Percentiles rank a stretch among this genome's conserved stretches.
These are phyloP conservation scores for Ochropacha duplaris DNA, from an alignment of 2,888 invertebrate genomes.

Conservation along the genomic window DNA sequence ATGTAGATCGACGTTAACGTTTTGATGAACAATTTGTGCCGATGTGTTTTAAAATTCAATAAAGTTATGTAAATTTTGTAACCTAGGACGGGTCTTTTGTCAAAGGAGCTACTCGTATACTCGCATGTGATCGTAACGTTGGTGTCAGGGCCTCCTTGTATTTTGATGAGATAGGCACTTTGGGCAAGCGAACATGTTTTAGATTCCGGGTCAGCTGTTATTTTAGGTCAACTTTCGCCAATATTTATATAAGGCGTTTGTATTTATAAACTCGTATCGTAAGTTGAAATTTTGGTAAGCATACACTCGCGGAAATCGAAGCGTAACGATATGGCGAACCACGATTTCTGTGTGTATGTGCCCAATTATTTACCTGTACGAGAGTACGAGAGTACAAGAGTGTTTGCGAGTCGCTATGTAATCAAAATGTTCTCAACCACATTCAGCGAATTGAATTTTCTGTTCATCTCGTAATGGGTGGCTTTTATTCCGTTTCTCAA, in stretches of 20 bases:
- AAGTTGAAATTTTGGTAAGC: constrained; percentile 5
- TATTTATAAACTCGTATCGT: constrained; percentile 10
- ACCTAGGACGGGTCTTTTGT: constrained; percentile 4
- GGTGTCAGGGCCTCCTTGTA: constrained; percentile 5
- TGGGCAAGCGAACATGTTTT: constrained; percentile 1
- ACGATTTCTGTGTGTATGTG: constrained; percentile 37
- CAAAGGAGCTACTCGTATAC: constrained; percentile 2
- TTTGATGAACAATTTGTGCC: neutral
- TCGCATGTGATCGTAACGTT: constrained; percentile 1
- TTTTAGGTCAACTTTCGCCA: constrained; percentile 14
- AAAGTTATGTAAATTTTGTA: constrained; percentile 3
- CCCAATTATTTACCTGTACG: constrained; percentile 53
- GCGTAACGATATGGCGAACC: constrained; percentile 33
- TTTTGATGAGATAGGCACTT: constrained; percentile 7
- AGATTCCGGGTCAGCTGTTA: constrained; percentile 14
- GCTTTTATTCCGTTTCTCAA: constrained; percentile 39
- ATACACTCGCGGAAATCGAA: constrained; percentile 21
- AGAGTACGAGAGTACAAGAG: constrained; percentile 32
- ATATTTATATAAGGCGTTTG: constrained; percentile 11
- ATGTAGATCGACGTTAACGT: neutral
- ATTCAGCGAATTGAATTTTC: constrained; percentile 53
- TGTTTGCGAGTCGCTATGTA: constrained; percentile 44
- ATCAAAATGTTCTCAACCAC: constrained; percentile 53
- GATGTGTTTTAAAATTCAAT: constrained; percentile 4
- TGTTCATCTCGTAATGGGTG: constrained; percentile 52